A percentile compares a stretch with the other conserved stretches of the same genome.
phyloP scores from a whole-genome alignment of 2,888 invertebrate genomes.

The Parthenolecanium corni region DNA sequence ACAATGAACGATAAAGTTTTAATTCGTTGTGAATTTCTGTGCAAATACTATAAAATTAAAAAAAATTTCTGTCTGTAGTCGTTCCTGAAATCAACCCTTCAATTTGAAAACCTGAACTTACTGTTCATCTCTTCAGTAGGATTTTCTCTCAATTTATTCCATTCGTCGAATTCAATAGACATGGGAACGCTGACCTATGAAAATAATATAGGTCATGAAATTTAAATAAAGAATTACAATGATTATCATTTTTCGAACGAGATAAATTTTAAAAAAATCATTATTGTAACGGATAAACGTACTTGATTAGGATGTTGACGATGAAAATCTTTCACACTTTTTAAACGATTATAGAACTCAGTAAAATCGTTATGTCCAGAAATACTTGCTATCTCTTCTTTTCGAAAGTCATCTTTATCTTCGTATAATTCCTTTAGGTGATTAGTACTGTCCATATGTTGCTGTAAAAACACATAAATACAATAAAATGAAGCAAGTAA shows the following conservation, averaged over 20 bases:
- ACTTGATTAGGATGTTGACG: constrained; percentile 91
- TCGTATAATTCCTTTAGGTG: constrained; percentile 86
- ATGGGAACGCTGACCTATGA: constrained; percentile 61
- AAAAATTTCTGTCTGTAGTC: not conserved
- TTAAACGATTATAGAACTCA: constrained; percentile 89
- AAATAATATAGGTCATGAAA: constrained; percentile 2
- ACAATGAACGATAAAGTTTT: no score
- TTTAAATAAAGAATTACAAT: not conserved
- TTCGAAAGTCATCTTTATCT: constrained; percentile 88
- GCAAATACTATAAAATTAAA: not conserved
- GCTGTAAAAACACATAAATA: constrained; percentile 41
- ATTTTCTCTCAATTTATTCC: constrained; percentile 78
- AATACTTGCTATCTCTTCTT: constrained; percentile 85
- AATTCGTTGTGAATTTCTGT: not conserved
- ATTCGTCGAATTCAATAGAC: constrained; percentile 94
- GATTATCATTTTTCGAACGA: no score
- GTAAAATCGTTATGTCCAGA: constrained; percentile 98
- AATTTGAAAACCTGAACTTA: constrained; percentile 15
- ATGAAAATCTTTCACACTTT: constrained; percentile 93
- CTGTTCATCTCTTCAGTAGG: constrained; percentile 62
- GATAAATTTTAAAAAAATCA: not conserved
- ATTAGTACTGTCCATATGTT: constrained; percentile 61
- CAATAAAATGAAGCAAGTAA: no score
- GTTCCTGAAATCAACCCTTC: no score
- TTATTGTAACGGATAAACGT: not conserved